These are phyloP conservation scores for Oasisia sp. DNA, from an alignment of 2,888 invertebrate species.

Conservation along the genomic window DNA sequence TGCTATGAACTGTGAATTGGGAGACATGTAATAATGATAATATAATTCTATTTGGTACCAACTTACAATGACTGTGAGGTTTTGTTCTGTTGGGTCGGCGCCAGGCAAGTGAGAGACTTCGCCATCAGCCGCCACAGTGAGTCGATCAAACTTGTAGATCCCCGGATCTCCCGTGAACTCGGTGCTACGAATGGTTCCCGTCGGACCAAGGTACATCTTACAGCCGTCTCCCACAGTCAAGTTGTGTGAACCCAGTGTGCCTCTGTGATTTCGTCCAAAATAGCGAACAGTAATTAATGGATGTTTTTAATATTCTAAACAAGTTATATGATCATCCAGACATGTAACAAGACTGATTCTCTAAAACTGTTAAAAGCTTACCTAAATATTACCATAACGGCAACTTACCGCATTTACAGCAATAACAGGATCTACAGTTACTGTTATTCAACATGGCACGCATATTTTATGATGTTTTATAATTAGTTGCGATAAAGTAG, in stretches of 20 bases:
- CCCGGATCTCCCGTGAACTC: slow-evolving; percentile 37
- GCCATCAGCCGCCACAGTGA: slow-evolving; percentile 48
- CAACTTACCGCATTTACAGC: too few relatives aligned
- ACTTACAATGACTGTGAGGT: slow-evolving; percentile 1
- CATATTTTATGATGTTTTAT: too few relatives aligned
- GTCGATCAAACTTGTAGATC: slow-evolving; percentile 40
- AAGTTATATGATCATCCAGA: neutral
- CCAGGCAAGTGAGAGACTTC: slow-evolving; percentile 49
- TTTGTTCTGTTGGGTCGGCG: neutral
- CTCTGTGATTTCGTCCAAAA: slow-evolving; percentile 41
- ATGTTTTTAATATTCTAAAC: neutral
- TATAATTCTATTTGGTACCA: neutral
- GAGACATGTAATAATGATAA: too few relatives aligned
- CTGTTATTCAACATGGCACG: too few relatives aligned
- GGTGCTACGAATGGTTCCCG: slow-evolving; percentile 41
- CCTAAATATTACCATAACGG: too few relatives aligned
- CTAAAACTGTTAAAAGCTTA: too few relatives aligned
- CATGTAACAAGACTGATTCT: too few relatives aligned
- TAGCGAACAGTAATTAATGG: neutral
- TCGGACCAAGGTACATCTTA: slow-evolving; percentile 42
- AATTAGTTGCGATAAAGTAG: too few relatives aligned
- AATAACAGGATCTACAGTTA: too few relatives aligned
- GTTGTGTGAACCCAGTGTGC: slow-evolving; percentile 46
- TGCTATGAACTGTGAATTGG: too few relatives aligned
- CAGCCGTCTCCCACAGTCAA: slow-evolving; percentile 48